Evolutionary conservation across 2,797 vertebrate genomes (phyloP).

Genomic region (Phrynocephalus guinanensis): DNA sequence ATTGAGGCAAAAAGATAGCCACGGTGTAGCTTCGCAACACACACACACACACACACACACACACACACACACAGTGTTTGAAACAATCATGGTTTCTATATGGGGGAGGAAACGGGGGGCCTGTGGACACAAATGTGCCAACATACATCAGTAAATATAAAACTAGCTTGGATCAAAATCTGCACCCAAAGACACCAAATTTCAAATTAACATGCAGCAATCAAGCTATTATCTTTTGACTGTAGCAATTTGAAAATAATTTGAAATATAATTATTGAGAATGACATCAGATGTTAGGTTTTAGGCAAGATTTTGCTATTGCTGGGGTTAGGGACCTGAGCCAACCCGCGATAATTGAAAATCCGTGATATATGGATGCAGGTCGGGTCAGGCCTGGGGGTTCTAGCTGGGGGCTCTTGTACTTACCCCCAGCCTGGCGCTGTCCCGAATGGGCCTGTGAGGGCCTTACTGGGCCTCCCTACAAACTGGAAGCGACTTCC

Average conservation of each 20-base stretch:
- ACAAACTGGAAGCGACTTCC: too few species aligned
- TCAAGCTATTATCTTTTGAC: neutral
- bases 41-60: neutral
- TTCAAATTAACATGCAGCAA: neutral
- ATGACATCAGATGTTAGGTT: neutral
- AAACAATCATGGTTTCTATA: neutral
- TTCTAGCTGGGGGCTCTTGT: too few species aligned
- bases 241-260: neutral
- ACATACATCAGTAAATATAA: neutral
- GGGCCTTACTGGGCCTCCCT: too few species aligned
- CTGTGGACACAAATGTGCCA: accelerated
- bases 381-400: too few species aligned
- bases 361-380: too few species aligned
- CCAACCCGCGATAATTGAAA: too few species aligned
- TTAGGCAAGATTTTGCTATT: neutral
- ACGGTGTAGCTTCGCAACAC: neutral
- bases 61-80: neutral
- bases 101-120: neutral
- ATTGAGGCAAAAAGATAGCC: neutral
- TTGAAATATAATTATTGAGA: neutral
- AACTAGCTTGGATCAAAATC: neutral
- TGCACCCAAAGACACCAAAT: neutral
- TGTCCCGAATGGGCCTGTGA: too few species aligned
- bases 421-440: too few species aligned
- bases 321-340: too few species aligned